These are phyloP conservation scores for Triplophysa bombifrons DNA, from an alignment of 2,797 vertebrate species.

Conservation along the genomic window DNA sequence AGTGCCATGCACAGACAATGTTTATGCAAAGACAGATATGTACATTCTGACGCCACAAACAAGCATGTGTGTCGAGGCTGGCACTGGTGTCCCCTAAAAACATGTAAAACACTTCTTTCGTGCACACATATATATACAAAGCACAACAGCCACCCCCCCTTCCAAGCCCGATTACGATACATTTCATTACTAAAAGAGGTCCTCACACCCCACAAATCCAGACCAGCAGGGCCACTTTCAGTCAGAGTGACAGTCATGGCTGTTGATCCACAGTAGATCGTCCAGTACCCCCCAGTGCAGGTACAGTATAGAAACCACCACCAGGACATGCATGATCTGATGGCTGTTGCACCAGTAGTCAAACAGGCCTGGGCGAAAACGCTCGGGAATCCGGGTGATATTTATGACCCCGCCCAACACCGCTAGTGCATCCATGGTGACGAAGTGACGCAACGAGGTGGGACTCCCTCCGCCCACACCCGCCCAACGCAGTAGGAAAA, in stretches of 20 bases:
- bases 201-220: conserved; percentile 5
- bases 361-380: conserved; percentile 88
- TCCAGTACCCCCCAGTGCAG: conserved; percentile 91
- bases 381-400: conserved; percentile 87
- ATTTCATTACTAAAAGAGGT: conserved; percentile 40
- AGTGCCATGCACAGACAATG: conserved; percentile 61
- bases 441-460: conserved; percentile 85
- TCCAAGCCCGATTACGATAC: not conserved
- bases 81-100: conserved; percentile 49
- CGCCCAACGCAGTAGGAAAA: conserved; percentile 86
- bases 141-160: conserved; percentile 3
- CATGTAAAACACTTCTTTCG: conserved; percentile 58
- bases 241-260: conserved; percentile 81
- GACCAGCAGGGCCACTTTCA: conserved; percentile 65
- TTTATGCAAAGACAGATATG: conserved; percentile 67
- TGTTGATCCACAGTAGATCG: conserved; percentile 89
- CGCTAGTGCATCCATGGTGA: conserved; percentile 89
- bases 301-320: conserved; percentile 89
- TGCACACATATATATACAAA: conserved; percentile 40
- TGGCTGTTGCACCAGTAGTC: conserved; percentile 97
- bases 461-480: conserved; percentile 87
- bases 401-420: conserved; percentile 91
- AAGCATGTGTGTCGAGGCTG: conserved; percentile 55
- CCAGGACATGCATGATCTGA: conserved; percentile 95
- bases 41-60: conserved; percentile 65